phyloP scores from a whole-genome alignment of 2,888 invertebrate genomes.

The Abrostola triplasia region DNA sequence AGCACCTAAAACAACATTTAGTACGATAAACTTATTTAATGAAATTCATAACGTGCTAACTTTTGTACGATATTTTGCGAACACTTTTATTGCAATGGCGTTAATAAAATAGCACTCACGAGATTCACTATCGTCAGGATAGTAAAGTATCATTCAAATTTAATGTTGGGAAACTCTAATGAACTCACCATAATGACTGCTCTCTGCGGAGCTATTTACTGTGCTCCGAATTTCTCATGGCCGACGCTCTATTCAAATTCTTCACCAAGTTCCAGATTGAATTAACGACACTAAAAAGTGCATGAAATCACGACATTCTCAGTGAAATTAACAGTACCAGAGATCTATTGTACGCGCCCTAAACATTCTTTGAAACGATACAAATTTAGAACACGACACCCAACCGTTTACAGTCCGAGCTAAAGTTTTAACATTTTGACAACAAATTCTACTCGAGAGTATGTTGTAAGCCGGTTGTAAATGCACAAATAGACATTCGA shows the following conservation, averaged over 20 bases:
- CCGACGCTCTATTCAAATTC: constrained; percentile 73
- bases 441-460: constrained; percentile 69
- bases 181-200: constrained; percentile 79
- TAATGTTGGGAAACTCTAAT: constrained; percentile 76
- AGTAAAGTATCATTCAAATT: constrained; percentile 74
- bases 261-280: constrained; percentile 73
- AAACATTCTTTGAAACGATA: constrained; percentile 75
- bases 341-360: constrained; percentile 73
- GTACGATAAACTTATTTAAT: constrained; percentile 39
- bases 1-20: constrained; percentile 38
- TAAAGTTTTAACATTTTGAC: constrained; percentile 76
- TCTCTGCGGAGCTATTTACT: constrained; percentile 75
- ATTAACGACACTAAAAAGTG: constrained; percentile 80
- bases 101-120: constrained; percentile 51
- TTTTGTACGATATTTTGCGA: constrained; percentile 56
- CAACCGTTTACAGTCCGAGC: constrained; percentile 54
- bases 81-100: constrained; percentile 68
- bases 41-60: constrained; percentile 50
- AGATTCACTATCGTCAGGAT: constrained; percentile 78
- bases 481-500: constrained; percentile 74
- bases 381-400: constrained; percentile 78
- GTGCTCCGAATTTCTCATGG: constrained; percentile 76
- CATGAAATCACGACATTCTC: constrained; percentile 71
- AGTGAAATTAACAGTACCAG: constrained; percentile 76
- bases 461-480: constrained; percentile 75